Base-by-base conservation (phyloP, 2,797 vertebrate genomes). In the Spinus pinus region DNA sequence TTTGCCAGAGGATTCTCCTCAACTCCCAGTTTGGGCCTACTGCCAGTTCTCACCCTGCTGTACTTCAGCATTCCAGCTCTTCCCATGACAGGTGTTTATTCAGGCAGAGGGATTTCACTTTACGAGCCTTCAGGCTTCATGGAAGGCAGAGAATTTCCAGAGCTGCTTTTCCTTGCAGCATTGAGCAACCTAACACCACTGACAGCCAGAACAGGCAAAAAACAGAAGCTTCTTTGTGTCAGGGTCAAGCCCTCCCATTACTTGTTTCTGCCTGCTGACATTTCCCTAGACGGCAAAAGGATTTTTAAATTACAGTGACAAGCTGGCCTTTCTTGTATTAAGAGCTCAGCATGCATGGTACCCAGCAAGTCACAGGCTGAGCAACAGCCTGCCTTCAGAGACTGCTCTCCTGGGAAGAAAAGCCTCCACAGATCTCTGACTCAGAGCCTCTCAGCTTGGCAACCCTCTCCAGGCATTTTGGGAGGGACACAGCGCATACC, bases 151-250 rank as follows among this genome's bases (percentile, higher is more conserved):
- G 84, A 89, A 90, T 89, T 90, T 64, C 93, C 61, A 79, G 58
- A 93, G 50, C 72, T 81, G 51, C 20, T 86, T 73, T 70, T 41
- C 44, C 28, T 53, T 80, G 90, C 39, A 80, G 60, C 58, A n/a
- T 14, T 54, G 57, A 88, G 46, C 31, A 77, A 86, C 39, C 28
- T 67, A 87, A 87, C 71, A 93, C 58, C n/a, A 53, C 89, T 61
- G 35, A 49, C 72, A 62, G 17, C 41, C 8, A 3, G 80, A 35
- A 86, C 44, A 81, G 66, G 58, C 85, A 91, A 74, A 91, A 94
- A 94, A 95, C 77, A 96, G 93, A 70, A 77, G 83, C 73, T 71
- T 93, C 86, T 94, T 94, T 95, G 85, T 96, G 82, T 84, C 31
- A 64, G 53, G 66, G 44, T 96, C 93, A 94, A 81, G 77, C 41